These are phyloP conservation scores for Nycticorax nycticorax DNA, from an alignment of 2,113 vertebrate species.

Conservation along the genomic window DNA sequence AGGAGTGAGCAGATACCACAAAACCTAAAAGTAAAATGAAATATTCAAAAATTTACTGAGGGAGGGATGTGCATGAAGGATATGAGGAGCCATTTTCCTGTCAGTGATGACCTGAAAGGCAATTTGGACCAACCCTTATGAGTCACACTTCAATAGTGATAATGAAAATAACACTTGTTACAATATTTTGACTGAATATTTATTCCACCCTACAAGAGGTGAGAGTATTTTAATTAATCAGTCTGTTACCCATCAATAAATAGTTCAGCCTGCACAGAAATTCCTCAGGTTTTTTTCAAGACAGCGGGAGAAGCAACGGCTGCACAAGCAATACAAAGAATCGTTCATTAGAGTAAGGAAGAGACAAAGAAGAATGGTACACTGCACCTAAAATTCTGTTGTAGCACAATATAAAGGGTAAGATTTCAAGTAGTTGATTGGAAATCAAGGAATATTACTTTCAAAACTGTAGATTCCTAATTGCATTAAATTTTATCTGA, in stretches of 20 bases:
- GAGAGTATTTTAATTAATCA: not conserved
- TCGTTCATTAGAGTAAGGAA: not conserved
- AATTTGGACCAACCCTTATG: not conserved
- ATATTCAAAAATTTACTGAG: not conserved
- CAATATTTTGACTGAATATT: not conserved
- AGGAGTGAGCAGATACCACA: not conserved
- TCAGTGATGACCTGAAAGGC: not conserved
- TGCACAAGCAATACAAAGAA: not conserved
- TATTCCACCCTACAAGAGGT: not conserved
- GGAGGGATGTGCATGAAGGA: not conserved
- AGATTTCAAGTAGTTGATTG: not conserved
- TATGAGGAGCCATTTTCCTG: not conserved
- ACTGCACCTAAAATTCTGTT: not conserved
- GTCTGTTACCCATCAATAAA: not conserved
- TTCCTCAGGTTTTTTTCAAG: not conserved
- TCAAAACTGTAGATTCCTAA: not conserved
- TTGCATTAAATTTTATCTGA: not conserved
- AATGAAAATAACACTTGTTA: not conserved
- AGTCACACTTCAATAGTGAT: not conserved
- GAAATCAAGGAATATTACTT: not conserved
- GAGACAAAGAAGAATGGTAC: not conserved
- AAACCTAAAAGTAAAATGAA: not conserved
- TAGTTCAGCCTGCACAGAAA: not conserved
- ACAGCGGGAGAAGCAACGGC: not conserved
- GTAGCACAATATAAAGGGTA: not conserved